Base-by-base conservation (phyloP, 1,140 invertebrate genomes). In the Ceratitis capitata region DNA sequence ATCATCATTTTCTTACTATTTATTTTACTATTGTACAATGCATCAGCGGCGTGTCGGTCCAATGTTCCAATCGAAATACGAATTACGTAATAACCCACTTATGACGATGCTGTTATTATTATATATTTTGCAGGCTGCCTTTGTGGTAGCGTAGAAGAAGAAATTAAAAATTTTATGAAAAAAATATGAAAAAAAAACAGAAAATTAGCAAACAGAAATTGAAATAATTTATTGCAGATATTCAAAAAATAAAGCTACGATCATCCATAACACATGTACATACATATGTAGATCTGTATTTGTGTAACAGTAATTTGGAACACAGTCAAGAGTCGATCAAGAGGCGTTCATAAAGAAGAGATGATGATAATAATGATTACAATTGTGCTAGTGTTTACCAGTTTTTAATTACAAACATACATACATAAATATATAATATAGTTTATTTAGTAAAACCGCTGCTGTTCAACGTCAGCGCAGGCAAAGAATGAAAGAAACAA, bases 81-180 rank as follows among this genome's bases (percentile, higher is more conserved):
- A 4, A 78, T 78, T 78, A 45, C 69, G 69, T 78, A 78, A 78
- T 78, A 78, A 45, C 69, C 69, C 69, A 78, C 69, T 78, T 78
- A 78, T 78, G 69, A 78, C 39, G 69, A n/a, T 78, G 29, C 39
- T 39, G 39, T 26, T 45, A n/a, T 78, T n/a, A n/a, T n/a, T n/a
- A n/a, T n/a, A n/a, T n/a, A 6, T 78, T 78, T 45, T 78, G 35
- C 39, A 29, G 14, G 32, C 39, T 23, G n/a, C 26, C 23, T 45
- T 45, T 26, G 69, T 12, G 69, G 39, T 47, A 26, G 26, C 42
- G n/a, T 47, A 10, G 69, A n/a, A n/a, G n/a, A n/a, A n/a, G 58
- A 78, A 42, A 78, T 45, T 47, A 45, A 42, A 78, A 45, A n/a
- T n/a, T n/a, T n/a, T n/a, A n/a, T n/a, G n/a, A n/a, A n/a, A n/a